phyloP scores from a whole-genome alignment of 30 jellyfish, hydroid and myxozoan species.

The Cassiopea andromeda region DNA sequence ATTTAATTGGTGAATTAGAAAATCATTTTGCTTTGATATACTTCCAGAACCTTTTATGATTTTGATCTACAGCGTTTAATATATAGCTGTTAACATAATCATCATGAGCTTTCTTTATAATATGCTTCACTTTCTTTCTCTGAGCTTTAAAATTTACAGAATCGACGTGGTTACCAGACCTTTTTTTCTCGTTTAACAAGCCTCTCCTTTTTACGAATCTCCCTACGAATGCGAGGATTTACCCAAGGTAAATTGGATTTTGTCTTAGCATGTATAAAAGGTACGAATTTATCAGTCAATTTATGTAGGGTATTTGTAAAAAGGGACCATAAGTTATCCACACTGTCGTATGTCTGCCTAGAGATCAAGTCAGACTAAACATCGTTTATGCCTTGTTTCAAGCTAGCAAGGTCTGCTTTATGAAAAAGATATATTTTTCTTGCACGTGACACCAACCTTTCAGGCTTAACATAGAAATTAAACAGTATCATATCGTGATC shows the following conservation, averaged over 20 bases:
- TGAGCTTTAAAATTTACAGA: conserved; percentile 55
- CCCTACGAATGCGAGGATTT: conserved; percentile 40
- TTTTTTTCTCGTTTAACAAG: conserved; percentile 41
- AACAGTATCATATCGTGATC: conserved; percentile 49
- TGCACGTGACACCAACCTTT: conserved; percentile 43
- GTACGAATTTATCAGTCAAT: conserved; percentile 43
- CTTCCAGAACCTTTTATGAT: conserved; percentile 39
- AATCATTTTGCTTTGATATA: conserved; percentile 51
- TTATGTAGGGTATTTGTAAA: conserved; percentile 28
- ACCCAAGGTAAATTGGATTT: conserved; percentile 46
- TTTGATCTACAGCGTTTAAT: conserved; percentile 26
- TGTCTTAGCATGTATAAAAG: conserved; percentile 34
- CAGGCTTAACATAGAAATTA: conserved; percentile 50
- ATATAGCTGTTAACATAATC: conserved; percentile 42
- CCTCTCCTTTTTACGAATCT: conserved; percentile 52
- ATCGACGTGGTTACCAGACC: conserved; percentile 27
- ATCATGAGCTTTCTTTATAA: conserved; percentile 53
- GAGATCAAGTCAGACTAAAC: conserved; percentile 47
- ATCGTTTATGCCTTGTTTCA: conserved; percentile 43
- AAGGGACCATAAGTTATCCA: conserved; percentile 58
- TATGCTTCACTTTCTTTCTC: conserved; percentile 38
- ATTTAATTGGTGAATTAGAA: conserved; percentile 47
- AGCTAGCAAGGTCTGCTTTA: conserved; percentile 49
- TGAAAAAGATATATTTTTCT: conserved; percentile 46
- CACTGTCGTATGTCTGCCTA: conserved; percentile 47